A percentile compares a stretch with the other conserved stretches of the same genome.
Conservation (phyloP, 2,888 invertebrate genomes). For the Chaetogeoica ovagalla region DNA sequence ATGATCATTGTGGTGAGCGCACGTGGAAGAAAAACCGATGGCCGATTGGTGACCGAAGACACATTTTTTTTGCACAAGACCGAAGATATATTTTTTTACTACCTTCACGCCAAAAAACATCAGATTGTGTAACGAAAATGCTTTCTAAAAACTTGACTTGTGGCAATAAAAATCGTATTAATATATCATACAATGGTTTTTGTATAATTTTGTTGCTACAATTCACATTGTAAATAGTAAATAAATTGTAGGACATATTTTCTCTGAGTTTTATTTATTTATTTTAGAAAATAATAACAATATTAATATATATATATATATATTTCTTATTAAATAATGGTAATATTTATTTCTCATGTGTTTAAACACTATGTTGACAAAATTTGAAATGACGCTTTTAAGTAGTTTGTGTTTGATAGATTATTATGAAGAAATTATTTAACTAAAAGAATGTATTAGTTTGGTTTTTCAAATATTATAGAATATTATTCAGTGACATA, state of each 20-base stretch:
- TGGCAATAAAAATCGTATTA: not conserved
- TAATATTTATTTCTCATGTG: no score
- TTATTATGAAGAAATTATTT: no score
- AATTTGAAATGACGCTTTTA: no score
- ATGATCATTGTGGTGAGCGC: not conserved
- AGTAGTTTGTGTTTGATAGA: no score
- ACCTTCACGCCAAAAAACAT: not conserved
- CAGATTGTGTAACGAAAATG: conserved; percentile 17
- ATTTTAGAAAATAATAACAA: no score
- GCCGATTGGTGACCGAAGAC: conserved; percentile 13
- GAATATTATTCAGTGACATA: no score
- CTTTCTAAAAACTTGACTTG: conserved; percentile 6
- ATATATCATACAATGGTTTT: not conserved
- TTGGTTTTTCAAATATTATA: no score
- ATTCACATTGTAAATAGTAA: not conserved
- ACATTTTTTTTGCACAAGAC: no score
- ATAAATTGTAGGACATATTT: not conserved
- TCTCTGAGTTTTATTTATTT: not conserved
- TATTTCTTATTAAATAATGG: no score
- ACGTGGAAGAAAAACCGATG: conserved; percentile 4
- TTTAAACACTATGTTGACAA: no score
- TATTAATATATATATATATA: no score
- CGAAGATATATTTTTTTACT: not conserved
- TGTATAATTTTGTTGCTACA: not conserved
- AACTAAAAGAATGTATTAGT: no score